Percentiles rank a stretch among this genome's conserved stretches.
Conservation (phyloP, 2,888 invertebrate species). For the Cryptocephalus primarius region DNA sequence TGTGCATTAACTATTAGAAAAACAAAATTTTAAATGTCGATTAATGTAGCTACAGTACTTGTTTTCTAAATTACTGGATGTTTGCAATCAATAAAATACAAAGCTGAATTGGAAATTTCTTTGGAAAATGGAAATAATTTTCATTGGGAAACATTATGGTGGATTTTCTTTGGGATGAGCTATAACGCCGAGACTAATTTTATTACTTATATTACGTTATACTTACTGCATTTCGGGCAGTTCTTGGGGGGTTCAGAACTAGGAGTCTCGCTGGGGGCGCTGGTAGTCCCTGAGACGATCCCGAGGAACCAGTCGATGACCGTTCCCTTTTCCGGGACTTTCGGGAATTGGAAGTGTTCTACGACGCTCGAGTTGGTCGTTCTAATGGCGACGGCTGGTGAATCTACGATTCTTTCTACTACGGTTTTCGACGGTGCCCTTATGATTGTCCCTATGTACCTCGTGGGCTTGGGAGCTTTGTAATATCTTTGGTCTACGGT, state of each 20-base stretch:
- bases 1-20: too few species aligned
- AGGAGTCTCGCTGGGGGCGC: conserved; percentile 3
- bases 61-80: too few species aligned
- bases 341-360: conserved; percentile 3
- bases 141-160: too few species aligned
- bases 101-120: too few species aligned
- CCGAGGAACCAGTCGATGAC: conserved; percentile 32
- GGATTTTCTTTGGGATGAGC: too few species aligned
- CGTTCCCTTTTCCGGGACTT: conserved; percentile 8
- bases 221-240: conserved; percentile 27
- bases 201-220: too few species aligned
- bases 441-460: neutral
- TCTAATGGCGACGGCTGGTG: conserved; percentile 7
- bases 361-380: conserved; percentile 4
- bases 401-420: conserved; percentile 10
- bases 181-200: too few species aligned
- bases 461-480: neutral
- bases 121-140: too few species aligned
- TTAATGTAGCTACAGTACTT: too few species aligned
- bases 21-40: too few species aligned
- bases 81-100: too few species aligned
- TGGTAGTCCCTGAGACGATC: conserved; percentile 21
- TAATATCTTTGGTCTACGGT: too few species aligned
- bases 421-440: conserved; percentile 5
- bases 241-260: conserved; percentile 8